These are phyloP conservation scores for Grantiella picta DNA, from an alignment of 2,113 vertebrate genomes.

Conservation along the genomic window DNA sequence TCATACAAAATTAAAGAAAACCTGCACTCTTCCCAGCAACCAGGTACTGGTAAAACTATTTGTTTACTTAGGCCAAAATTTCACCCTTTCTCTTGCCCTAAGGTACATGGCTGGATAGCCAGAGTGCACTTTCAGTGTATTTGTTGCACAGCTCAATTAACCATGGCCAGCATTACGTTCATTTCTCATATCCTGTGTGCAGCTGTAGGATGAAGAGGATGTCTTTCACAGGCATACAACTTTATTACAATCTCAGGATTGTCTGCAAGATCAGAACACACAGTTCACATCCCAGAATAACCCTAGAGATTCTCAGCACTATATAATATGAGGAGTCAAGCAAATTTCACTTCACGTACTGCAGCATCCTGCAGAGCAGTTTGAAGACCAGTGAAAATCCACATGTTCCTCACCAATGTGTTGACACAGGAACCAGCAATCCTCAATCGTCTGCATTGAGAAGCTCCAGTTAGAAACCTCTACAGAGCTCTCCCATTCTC, in stretches of 20 bases:
- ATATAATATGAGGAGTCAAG: not conserved
- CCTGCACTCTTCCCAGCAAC: not conserved
- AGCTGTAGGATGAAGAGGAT: not conserved
- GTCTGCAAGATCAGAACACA: not conserved
- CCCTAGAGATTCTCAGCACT: not conserved
- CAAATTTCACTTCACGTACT: not conserved
- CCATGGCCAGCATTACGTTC: not conserved
- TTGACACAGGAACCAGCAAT: not conserved
- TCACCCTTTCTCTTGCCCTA: not conserved
- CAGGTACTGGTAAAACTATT: not conserved
- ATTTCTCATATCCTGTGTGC: not conserved
- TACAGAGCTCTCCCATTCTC: not conserved
- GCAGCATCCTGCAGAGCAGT: not conserved
- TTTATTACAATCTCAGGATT: constrained; percentile 12
- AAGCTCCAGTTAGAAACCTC: not conserved
- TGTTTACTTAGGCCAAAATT: not conserved
- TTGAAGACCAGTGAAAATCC: not conserved
- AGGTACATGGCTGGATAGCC: not conserved
- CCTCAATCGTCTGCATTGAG: not conserved
- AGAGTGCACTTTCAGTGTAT: not conserved
- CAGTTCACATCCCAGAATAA: not conserved
- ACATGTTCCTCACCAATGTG: not conserved
- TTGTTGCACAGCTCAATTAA: not conserved
- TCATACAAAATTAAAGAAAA: not conserved
- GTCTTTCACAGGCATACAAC: not conserved